A percentile compares a stretch with the other conserved stretches of the same genome.
These are phyloP conservation scores for Dipodomys ordii DNA, from an alignment of 2,113 vertebrate species.

Conservation along the genomic window DNA sequence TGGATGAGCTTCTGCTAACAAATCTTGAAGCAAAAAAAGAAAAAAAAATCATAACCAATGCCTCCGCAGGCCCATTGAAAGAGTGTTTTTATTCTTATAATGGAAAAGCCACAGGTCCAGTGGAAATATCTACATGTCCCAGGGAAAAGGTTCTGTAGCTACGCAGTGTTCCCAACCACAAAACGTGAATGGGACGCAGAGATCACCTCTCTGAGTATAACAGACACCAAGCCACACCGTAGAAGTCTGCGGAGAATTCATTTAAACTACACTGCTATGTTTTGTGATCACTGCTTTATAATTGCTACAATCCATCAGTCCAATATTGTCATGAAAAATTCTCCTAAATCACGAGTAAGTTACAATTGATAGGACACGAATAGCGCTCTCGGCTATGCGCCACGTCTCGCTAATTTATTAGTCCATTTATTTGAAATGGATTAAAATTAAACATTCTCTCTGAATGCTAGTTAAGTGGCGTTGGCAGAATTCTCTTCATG, in stretches of 20 bases:
- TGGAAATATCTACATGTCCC: not conserved
- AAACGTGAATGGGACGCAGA: not conserved
- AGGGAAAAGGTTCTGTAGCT: not conserved
- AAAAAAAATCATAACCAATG: not conserved
- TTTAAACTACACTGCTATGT: not conserved
- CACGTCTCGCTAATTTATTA: slow-evolving; percentile 45
- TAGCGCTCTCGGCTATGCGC: not conserved
- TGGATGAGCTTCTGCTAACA: not conserved
- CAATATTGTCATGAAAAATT: slow-evolving; percentile 44
- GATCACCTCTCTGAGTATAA: not conserved
- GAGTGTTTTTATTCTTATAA: not conserved
- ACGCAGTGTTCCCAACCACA: not conserved
- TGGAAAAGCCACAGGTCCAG: not conserved
- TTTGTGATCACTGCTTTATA: slow-evolving; percentile 38
- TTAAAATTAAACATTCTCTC: slow-evolving; percentile 40
- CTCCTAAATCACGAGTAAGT: slow-evolving; percentile 43
- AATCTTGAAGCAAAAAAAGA: not conserved
- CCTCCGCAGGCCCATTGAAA: not conserved
- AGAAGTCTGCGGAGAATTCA: not conserved
- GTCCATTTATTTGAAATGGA: slow-evolving; percentile 40
- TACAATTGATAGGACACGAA: not conserved
- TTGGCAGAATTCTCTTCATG: not conserved
- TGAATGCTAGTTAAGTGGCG: not conserved
- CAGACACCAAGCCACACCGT: not conserved
- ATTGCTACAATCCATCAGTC: slow-evolving; percentile 45